A percentile compares a stretch with the other conserved stretches of the same genome.
These are phyloP conservation scores for Chlorodrepanis virens DNA, from an alignment of 2,113 vertebrate species.

Conservation along the genomic window DNA sequence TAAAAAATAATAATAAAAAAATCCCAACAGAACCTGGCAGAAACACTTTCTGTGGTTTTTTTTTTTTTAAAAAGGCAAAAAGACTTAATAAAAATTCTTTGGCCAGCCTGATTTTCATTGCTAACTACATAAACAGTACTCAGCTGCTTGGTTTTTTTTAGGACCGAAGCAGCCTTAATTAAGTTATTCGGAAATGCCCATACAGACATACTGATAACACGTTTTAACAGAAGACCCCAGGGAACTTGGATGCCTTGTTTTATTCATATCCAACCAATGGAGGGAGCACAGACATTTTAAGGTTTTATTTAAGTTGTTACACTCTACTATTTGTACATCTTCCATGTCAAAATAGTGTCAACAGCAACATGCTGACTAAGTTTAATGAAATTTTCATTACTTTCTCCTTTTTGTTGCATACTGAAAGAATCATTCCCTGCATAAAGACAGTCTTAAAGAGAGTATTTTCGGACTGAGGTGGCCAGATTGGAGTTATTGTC, in stretches of 20 bases:
- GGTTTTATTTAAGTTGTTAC: background rate
- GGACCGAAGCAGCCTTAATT: background rate
- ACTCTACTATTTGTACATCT: background rate
- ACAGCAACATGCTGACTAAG: background rate
- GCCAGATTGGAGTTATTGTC: background rate
- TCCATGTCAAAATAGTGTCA: background rate
- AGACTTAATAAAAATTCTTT: background rate
- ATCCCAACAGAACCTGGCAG: fast-evolving
- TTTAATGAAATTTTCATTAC: background rate
- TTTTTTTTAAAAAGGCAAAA: background rate
- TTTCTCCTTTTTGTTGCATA: background rate
- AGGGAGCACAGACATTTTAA: background rate
- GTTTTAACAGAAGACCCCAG: background rate
- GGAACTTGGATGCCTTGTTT: background rate
- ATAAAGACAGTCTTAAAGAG: background rate
- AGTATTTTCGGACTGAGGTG: background rate
- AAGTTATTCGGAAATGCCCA: background rate
- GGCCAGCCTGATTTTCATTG: background rate
- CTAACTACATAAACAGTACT: background rate
- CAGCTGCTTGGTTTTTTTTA: background rate
- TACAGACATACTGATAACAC: background rate
- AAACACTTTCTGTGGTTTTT: background rate
- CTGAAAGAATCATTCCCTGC: background rate
- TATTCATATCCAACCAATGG: background rate
- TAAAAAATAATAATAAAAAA: background rate